Evolutionary conservation across 2,888 invertebrate genomes (phyloP).

Genomic region (Caenorhabditis parvicauda): DNA sequence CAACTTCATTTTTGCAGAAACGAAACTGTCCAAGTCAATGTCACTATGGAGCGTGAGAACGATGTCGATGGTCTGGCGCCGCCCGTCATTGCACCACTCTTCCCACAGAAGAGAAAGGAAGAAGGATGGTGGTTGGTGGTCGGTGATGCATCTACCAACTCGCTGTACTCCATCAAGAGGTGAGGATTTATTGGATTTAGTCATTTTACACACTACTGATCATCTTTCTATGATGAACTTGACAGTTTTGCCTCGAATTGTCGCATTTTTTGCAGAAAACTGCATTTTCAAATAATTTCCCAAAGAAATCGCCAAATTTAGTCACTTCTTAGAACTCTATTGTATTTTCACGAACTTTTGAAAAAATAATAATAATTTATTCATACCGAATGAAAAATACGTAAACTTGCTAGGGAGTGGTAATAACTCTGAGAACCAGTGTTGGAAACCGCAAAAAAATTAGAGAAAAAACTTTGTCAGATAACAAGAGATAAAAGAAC

Average conservation of each 20-base stretch:
- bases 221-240: background rate
- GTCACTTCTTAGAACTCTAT: too few relatives aligned
- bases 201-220: background rate
- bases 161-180: constrained; percentile 91
- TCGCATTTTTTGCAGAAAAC: too few relatives aligned
- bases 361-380: too few relatives aligned
- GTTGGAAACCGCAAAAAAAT: too few relatives aligned
- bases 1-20: constrained; percentile 69
- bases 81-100: constrained; percentile 95
- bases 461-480: too few relatives aligned
- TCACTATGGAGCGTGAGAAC: constrained; percentile 91
- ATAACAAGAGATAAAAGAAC: too few relatives aligned
- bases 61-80: constrained; percentile 77
- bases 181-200: constrained; percentile 41
- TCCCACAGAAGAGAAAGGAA: constrained; percentile 77
- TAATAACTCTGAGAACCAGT: too few relatives aligned
- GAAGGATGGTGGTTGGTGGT: constrained; percentile 91
- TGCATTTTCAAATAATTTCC: too few relatives aligned
- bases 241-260: background rate
- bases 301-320: too few relatives aligned
- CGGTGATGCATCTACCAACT: constrained; percentile 90
- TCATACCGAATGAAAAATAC: too few relatives aligned
- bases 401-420: too few relatives aligned
- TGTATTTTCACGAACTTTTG: too few relatives aligned
- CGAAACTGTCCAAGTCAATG: constrained; percentile 83